Percentiles rank a stretch among this genome's conserved stretches.
phyloP scores from a whole-genome alignment of 2,113 vertebrate species.

The Tapirus terrestris region DNA sequence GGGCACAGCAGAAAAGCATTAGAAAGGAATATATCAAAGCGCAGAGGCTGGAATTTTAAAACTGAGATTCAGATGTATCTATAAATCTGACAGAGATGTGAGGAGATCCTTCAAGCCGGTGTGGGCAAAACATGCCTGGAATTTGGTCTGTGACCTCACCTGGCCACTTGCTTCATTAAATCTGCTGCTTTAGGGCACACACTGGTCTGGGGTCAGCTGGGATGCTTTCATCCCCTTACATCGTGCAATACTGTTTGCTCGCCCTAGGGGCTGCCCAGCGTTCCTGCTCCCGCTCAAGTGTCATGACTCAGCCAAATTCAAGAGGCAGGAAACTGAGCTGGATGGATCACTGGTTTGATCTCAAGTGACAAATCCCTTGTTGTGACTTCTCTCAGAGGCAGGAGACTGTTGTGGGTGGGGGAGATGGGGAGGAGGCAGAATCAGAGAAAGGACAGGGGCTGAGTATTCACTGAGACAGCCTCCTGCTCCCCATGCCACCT shows the following conservation, averaged over 20 bases:
- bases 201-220: conserved; percentile 52
- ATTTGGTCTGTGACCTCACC: conserved; percentile 79
- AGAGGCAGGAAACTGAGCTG: conserved; percentile 55
- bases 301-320: conserved; percentile 58
- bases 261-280: conserved; percentile 42
- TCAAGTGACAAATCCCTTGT: conserved; percentile 70
- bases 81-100: conserved; percentile 76
- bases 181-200: conserved; percentile 63
- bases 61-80: conserved; percentile 81
- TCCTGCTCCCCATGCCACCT: neutral
- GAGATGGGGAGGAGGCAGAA: neutral
- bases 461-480: neutral
- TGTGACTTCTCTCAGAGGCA: conserved; percentile 58
- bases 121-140: conserved; percentile 74
- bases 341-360: conserved; percentile 62
- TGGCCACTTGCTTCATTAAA: conserved; percentile 76
- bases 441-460: neutral
- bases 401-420: neutral
- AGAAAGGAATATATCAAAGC: conserved; percentile 67
- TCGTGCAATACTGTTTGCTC: neutral
- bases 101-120: conserved; percentile 13
- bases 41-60: conserved; percentile 74
- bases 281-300: conserved; percentile 54
- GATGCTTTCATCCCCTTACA: conserved; percentile 34
- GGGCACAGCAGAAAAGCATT: conserved; percentile 68